Evolutionary conservation across 1,140 invertebrate genomes (phyloP).

Genomic region (Drosophila tristis): DNA sequence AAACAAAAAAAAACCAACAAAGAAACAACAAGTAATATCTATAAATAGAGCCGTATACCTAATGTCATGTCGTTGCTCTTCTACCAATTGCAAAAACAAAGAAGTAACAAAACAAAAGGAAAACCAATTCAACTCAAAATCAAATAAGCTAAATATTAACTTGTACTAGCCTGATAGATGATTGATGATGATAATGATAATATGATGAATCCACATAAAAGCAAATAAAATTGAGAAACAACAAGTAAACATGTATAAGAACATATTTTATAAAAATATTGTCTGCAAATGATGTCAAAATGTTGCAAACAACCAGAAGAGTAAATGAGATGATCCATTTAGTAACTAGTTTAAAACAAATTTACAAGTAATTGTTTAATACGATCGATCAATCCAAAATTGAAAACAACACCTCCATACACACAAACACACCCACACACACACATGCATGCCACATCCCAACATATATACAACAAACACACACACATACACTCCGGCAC

Average conservation of each 20-base stretch:
- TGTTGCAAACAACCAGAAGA: constrained; percentile 77
- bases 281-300: constrained; percentile 81
- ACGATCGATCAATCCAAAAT: constrained; percentile 57
- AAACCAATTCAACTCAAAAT: constrained; percentile 49
- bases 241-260: constrained; percentile 46
- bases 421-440: constrained; percentile 5
- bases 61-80: constrained; percentile 36
- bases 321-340: constrained; percentile 62
- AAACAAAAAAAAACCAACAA: constrained; percentile 10
- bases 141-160: constrained; percentile 78
- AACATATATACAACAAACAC: constrained; percentile 24
- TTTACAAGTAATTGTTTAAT: constrained; percentile 79
- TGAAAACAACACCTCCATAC: constrained; percentile 30
- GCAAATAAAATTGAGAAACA: constrained; percentile 48
- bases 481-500: constrained; percentile 53
- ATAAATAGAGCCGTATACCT: constrained; percentile 42
- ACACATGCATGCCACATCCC: constrained; percentile 16
- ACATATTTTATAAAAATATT: constrained; percentile 82
- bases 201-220: constrained; percentile 48
- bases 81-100: constrained; percentile 22
- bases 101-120: constrained; percentile 26
- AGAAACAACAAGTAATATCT: constrained; percentile 46
- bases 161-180: constrained; percentile 66
- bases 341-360: constrained; percentile 82
- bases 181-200: constrained; percentile 1